Percentiles rank a stretch among this genome's conserved stretches.
Conservation (phyloP, 2,113 vertebrate species). For the Hiodon tergisus region DNA sequence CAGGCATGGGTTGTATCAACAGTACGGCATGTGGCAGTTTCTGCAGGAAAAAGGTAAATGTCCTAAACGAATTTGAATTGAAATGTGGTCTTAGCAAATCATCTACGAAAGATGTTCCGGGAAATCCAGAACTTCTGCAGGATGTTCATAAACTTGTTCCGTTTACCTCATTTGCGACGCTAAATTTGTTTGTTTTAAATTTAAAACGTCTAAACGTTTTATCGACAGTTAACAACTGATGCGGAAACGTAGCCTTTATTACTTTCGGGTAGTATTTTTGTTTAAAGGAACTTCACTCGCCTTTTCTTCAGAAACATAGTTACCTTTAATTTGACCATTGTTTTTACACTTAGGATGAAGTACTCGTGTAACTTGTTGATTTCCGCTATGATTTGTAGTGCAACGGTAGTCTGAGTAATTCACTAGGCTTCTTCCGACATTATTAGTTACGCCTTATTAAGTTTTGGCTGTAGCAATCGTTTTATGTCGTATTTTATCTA, state of each 20-base stretch:
- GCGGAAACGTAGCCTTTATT: neutral
- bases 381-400: neutral
- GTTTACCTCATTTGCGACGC: neutral
- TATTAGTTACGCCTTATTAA: slow-evolving; percentile 3
- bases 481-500: slow-evolving; percentile 1
- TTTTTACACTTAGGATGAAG: neutral
- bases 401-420: neutral
- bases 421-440: slow-evolving; percentile 1
- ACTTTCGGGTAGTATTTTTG: neutral
- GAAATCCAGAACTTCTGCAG: slow-evolving; percentile 2
- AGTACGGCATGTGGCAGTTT: slow-evolving; percentile 2
- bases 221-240: neutral
- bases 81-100: neutral
- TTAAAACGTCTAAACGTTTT: neutral
- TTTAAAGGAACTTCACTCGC: slow-evolving; percentile 1
- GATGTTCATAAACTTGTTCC: slow-evolving; percentile 1
- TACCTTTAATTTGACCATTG: slow-evolving; percentile 3
- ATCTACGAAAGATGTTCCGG: neutral
- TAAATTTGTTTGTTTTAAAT: neutral
- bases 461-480: neutral
- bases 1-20: neutral
- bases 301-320: neutral
- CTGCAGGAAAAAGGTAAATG: neutral
- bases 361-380: neutral
- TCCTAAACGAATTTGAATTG: slow-evolving; percentile 3